Percentiles rank a stretch among this genome's conserved stretches.
These are phyloP conservation scores for Drosophila suboccidentalis DNA, from an alignment of 2,888 invertebrate genomes.

Conservation along the genomic window DNA sequence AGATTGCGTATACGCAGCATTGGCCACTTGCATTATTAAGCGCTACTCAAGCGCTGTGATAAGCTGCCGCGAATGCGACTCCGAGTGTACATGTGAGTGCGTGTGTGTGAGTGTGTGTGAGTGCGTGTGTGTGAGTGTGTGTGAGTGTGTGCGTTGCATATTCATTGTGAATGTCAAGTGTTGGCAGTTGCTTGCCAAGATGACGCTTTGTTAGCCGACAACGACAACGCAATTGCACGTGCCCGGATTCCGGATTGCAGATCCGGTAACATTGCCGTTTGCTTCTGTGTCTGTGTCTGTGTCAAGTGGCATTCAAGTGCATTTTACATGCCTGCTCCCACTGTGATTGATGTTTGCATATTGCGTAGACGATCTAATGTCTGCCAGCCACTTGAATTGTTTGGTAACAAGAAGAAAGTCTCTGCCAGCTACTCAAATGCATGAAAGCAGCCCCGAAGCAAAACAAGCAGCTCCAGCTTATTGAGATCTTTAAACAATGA, in stretches of 20 bases:
- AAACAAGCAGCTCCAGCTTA: background rate
- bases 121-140: conserved; percentile 3
- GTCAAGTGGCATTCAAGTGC: conserved; percentile 74
- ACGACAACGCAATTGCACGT: conserved; percentile 33
- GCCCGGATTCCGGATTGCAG: conserved; percentile 19
- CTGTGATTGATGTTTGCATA: conserved; percentile 70
- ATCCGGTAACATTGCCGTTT: conserved; percentile 44
- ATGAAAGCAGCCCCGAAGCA: background rate
- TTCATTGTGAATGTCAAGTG: conserved; percentile 81
- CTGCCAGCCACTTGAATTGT: conserved; percentile 19
- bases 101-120: conserved; percentile 8
- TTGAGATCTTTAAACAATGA: conserved; percentile 22
- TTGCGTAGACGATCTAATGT: conserved; percentile 27
- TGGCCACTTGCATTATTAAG: conserved; percentile 79
- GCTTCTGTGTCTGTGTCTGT: conserved; percentile 55
- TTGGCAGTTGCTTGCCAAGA: conserved; percentile 67
- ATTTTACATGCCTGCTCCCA: conserved; percentile 59
- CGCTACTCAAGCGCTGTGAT: conserved; percentile 62
- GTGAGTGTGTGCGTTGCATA: conserved; percentile 48
- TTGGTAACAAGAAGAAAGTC: conserved; percentile 36
- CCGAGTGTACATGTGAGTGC: conserved; percentile 20
- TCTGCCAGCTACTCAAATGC: conserved; percentile 14
- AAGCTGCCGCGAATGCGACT: conserved; percentile 59
- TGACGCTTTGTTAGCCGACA: conserved; percentile 64
- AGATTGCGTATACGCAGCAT: conserved; percentile 78